phyloP scores from a whole-genome alignment of 2,888 invertebrate genomes.

The Nephrotoma flavescens region DNA sequence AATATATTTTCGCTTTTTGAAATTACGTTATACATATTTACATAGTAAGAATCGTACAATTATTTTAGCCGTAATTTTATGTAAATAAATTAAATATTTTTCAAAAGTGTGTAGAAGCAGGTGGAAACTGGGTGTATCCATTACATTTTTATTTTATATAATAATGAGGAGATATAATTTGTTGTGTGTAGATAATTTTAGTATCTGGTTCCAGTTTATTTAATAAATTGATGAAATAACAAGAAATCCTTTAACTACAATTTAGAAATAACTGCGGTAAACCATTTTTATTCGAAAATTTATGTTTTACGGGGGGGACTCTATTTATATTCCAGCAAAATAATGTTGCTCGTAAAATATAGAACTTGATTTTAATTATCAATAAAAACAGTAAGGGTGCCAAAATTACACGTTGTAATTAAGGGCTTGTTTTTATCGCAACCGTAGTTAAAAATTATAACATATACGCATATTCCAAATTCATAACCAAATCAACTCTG shows the following conservation, averaged over 20 bases:
- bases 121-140: not conserved
- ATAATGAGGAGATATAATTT: not conserved
- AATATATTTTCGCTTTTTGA: not conserved
- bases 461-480: no score
- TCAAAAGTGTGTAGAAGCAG: not conserved
- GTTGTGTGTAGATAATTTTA: no score
- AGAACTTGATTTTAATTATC: not conserved
- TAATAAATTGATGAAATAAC: not conserved
- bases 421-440: not conserved
- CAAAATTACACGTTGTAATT: not conserved
- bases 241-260: not conserved
- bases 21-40: not conserved
- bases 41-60: not conserved
- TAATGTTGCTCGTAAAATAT: not conserved
- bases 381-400: not conserved
- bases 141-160: not conserved
- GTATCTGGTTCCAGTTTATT: not conserved
- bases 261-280: not conserved
- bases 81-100: not conserved
- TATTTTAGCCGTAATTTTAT: not conserved
- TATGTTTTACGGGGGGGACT: not conserved
- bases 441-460: no score
- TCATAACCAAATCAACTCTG: no score
- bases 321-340: not conserved
- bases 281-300: not conserved